Conservation (phyloP, 2,888 invertebrate species). For the Yponomeuta evonymella region DNA sequence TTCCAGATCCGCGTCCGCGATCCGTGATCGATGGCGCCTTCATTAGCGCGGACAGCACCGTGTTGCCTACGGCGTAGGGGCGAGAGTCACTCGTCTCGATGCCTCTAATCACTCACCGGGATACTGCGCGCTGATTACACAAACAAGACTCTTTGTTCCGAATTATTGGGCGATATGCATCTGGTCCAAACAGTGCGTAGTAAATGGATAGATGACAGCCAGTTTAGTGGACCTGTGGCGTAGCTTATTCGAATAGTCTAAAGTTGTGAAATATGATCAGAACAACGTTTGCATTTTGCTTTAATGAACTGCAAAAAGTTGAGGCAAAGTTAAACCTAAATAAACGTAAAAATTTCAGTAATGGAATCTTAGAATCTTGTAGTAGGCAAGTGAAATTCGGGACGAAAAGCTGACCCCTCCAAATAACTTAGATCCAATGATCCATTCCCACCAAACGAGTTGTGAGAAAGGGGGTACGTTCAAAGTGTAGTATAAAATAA, state of each 20-base stretch:
- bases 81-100: background rate
- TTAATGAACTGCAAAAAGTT: no score
- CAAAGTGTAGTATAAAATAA: no score
- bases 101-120: background rate
- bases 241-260: background rate
- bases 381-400: no score
- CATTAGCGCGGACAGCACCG: conserved; percentile 18
- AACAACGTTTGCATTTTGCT: background rate
- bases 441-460: no score
- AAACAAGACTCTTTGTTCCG: background rate
- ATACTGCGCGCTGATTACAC: background rate
- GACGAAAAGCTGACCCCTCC: no score
- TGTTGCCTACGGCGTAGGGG: background rate
- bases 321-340: no score
- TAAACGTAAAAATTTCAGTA: no score
- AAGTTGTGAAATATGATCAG: background rate
- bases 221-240: background rate
- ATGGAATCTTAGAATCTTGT: no score
- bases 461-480: no score
- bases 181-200: background rate
- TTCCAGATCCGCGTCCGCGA: conserved; percentile 18
- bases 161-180: background rate
- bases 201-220: background rate
- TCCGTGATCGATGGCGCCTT: conserved; percentile 21
- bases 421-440: no score